Evolutionary conservation across 2,888 invertebrate species (phyloP).

Genomic region (Harmothoe impar): DNA sequence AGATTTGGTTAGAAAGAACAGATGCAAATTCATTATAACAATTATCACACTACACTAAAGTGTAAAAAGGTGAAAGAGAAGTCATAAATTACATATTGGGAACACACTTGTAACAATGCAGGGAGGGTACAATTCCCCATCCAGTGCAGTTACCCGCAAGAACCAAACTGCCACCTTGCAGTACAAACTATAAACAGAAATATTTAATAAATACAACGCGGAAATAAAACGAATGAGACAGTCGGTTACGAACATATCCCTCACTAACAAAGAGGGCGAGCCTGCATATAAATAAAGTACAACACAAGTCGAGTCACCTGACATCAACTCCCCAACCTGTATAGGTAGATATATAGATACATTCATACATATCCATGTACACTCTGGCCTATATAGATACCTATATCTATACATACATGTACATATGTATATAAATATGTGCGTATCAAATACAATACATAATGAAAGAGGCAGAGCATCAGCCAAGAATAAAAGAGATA

Average conservation of each 20-base stretch:
- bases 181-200: too few species aligned
- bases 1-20: not conserved
- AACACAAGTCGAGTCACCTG: not conserved
- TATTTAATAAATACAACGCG: too few species aligned
- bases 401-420: constrained; percentile 17
- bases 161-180: too few species aligned
- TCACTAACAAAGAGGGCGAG: too few species aligned
- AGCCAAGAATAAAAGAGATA: not conserved
- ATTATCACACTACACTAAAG: constrained; percentile 44
- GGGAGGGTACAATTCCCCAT: not conserved
- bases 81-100: not conserved
- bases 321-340: not conserved
- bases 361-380: constrained; percentile 27
- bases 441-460: not conserved
- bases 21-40: constrained; percentile 26
- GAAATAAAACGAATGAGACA: too few species aligned
- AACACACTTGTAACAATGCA: not conserved
- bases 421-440: constrained; percentile 33
- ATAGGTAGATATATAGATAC: constrained; percentile 10
- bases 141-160: too few species aligned
- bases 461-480: not conserved
- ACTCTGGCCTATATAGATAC: not conserved
- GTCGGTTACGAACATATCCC: too few species aligned
- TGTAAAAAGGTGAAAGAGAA: not conserved
- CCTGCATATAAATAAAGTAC: too few species aligned